Conservation (phyloP, 1,140 invertebrate species). For the Agrilus planipennis region DNA sequence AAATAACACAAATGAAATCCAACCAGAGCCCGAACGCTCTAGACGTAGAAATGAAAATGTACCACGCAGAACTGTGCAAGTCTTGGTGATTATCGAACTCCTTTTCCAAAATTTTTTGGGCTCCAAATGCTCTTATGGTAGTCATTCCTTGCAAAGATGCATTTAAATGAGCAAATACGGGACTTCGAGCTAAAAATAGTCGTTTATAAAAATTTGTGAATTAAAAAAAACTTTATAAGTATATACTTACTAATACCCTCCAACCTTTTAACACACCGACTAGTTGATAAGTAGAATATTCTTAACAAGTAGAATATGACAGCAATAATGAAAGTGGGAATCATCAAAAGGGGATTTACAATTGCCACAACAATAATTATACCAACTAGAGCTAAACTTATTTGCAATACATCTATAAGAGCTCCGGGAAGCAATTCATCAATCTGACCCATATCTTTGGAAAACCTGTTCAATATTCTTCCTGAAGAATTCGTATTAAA, state of each 20-base stretch:
- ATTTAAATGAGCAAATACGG: constrained; percentile 79
- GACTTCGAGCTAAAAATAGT: constrained; percentile 48
- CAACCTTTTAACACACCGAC: constrained; percentile 70
- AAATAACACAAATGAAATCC: constrained; percentile 35
- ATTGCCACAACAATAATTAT: constrained; percentile 61
- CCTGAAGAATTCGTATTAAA: constrained; percentile 77
- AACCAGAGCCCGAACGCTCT: constrained; percentile 51
- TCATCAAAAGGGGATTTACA: constrained; percentile 62
- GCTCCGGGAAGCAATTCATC: constrained; percentile 71
- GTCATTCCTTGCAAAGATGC: constrained; percentile 78
- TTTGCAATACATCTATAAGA: constrained; percentile 52
- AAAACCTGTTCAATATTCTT: constrained; percentile 60
- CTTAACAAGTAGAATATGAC: constrained; percentile 61
- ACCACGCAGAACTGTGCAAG: constrained; percentile 48
- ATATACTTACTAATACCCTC: constrained; percentile 80
- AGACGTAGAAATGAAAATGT: constrained; percentile 50
- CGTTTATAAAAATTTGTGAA: too few species aligned
- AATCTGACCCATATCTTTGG: constrained; percentile 63
- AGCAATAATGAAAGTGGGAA: constrained; percentile 53
- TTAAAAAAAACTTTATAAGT: too few species aligned
- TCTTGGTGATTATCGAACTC: constrained; percentile 38
- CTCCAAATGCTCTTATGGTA: constrained; percentile 77
- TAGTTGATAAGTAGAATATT: constrained; percentile 67
- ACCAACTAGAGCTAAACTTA: constrained; percentile 53
- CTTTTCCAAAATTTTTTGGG: constrained; percentile 59